Percentiles rank a stretch among this genome's conserved stretches.
These are phyloP conservation scores for Sander lucioperca DNA, from an alignment of 2,113 vertebrate species.

Conservation along the genomic window DNA sequence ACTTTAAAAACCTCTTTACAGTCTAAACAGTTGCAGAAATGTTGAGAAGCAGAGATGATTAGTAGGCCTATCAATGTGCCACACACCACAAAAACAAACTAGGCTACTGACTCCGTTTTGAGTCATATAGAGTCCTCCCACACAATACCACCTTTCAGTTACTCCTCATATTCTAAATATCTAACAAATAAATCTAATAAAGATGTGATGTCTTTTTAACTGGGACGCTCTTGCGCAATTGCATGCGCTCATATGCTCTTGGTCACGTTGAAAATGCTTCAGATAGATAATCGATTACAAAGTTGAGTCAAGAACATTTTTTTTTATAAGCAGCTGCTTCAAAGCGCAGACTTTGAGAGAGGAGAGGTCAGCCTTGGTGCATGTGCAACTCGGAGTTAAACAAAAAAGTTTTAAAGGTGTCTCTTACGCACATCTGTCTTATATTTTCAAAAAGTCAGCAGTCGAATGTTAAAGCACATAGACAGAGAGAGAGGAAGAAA, in stretches of 20 bases:
- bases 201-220: constrained; percentile 10
- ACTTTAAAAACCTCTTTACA: constrained; percentile 12
- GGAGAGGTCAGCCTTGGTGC: background rate
- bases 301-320: background rate
- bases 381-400: background rate
- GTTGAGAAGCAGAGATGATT: constrained; percentile 20
- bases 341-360: background rate
- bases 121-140: constrained; percentile 77
- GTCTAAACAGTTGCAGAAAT: constrained; percentile 21
- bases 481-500: background rate
- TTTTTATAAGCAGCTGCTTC: background rate
- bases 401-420: background rate
- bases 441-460: background rate
- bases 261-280: constrained; percentile 7
- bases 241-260: background rate
- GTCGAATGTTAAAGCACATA: background rate
- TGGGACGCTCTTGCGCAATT: constrained; percentile 1
- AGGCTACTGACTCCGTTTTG: constrained; percentile 53
- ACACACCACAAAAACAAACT: constrained; percentile 43
- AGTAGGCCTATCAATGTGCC: constrained; percentile 19
- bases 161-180: constrained; percentile 71
- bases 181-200: constrained; percentile 51
- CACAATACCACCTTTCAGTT: constrained; percentile 78
- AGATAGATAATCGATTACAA: constrained; percentile 39
- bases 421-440: constrained; percentile 11